Evolutionary conservation across 2,797 vertebrate genomes (phyloP), one percentile per base, ranked within the genome.

Genomic region (Coregonus suidteri): DNA sequence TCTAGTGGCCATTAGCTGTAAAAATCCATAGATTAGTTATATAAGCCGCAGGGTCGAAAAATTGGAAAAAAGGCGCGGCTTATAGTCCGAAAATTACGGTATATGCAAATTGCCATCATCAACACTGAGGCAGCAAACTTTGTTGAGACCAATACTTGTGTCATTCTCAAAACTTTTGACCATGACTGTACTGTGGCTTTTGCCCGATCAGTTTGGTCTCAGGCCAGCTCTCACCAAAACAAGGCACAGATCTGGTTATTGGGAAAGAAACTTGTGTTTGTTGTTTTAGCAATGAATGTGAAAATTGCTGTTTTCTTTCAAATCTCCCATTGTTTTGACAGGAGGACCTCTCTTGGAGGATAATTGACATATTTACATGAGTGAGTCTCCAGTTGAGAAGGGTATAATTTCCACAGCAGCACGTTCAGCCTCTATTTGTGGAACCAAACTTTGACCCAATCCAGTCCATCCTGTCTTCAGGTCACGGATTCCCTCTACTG

Each of bases 271-370:
- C 18, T 70, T 25, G 25, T 7, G 68, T 47, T 3, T 70, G 16
- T 41, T 41, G 68, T 16, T 70, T 13, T n/a, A 18, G 35, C 41
- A 14, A 30, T 25, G 30, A 37, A 30, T 31, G 3, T 25, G 25
- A 25, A 25, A 25, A 25, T 25, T 25, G 25, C 25, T 6, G 31
- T 37, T 71, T 71, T 20, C 41, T 51, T 71, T 71, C 11, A 71
- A 30, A 71, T 71, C 69, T 62, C n/a, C 53, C 16, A 30, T 6
- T 25, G 47, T 71, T 71, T 71, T 52, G 37, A 13, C 69, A 51
- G 65, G 30, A 67, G 14, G 65, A 67, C 13, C 13, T 67, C 25
- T 34, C 30, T 67, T 16, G 65, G 65, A 54, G 25, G 67, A 69
- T 69, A 69, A 31, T 13, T 25, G 9, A 34, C 71, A 53, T 20